Evolutionary conservation across 2,797 vertebrate genomes (phyloP), one percentile per base, ranked within the genome.

Genomic region (Muscicapa striata): DNA sequence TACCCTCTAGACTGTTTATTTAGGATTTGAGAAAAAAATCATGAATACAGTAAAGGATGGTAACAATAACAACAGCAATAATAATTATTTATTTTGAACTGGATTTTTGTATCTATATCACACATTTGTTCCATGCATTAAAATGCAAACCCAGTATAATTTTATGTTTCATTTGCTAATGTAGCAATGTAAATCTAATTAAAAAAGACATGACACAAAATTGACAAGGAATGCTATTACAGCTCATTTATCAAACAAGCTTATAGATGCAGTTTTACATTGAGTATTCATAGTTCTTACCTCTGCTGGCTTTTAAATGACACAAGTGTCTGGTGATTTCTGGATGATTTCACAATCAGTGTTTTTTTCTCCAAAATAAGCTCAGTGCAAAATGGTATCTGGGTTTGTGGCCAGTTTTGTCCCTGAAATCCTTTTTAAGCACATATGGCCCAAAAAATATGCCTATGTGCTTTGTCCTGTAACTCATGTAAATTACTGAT

Each of bases 81-180:
- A 90, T 73, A 87, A 91, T 93, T 58, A 74, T 23, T 26, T 54
- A 36, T 89, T 96, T 95, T 89, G 7, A 95, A 95, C 46, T 84
- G 84, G 10, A 51, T 92, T 91, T 93, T 93, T 95, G 15, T 58
- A 66, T 93, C 40, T 85, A 1, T 68, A 87, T 62, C 9, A 76
- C 13, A 46, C 49, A 91, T 21, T 95, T 92, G 40, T 64, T 58
- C 66, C 43, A 84, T 89, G 45, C 52, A 13, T 62, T 74, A 80
- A 93, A 94, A 59, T 79, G 32, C 29, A 87, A 57, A 34, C 26
- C 78, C 45, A 90, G 75, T 67, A 86, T 61, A 40, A 95, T 88
- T 93, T 92, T 81, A 58, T 69, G n/a, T 55, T 89, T 95, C 49
- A 88, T 97, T 96, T 96, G 41, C 61, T 91, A 87, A 85, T 9